Conservation (phyloP, 2,888 invertebrate species). For the Isotomurus palustris region DNA sequence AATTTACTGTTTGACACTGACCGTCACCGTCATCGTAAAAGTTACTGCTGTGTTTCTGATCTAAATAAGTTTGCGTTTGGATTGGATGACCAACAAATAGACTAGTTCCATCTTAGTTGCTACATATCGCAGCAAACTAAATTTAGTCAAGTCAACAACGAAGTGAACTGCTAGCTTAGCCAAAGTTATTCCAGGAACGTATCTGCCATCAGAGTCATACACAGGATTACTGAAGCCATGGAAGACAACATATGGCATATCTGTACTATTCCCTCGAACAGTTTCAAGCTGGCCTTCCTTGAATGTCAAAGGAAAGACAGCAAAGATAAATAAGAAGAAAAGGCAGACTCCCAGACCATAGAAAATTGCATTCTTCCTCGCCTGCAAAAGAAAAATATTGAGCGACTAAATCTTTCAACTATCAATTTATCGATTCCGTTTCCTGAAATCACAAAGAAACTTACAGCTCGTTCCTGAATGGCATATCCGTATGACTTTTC, state of each 20-base stretch:
- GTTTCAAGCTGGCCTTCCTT: neutral
- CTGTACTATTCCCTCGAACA: neutral
- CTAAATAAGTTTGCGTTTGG: too few relatives aligned
- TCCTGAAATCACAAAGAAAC: too few relatives aligned
- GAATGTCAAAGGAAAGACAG: neutral
- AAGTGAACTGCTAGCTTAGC: conserved; percentile 2
- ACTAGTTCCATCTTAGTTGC: conserved; percentile 11
- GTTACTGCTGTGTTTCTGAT: too few relatives aligned
- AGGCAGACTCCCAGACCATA: neutral
- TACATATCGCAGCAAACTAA: conserved; percentile 4
- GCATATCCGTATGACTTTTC: too few relatives aligned
- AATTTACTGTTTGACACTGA: too few relatives aligned
- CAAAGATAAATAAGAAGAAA: neutral
- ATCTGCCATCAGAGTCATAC: neutral
- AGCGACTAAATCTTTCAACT: too few relatives aligned
- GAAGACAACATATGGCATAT: neutral
- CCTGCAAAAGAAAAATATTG: neutral
- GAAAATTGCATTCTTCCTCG: neutral
- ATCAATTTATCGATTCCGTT: too few relatives aligned
- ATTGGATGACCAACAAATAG: neutral
- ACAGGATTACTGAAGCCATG: neutral
- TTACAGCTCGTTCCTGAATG: too few relatives aligned
- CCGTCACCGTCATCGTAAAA: too few relatives aligned
- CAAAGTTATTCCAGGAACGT: neutral
- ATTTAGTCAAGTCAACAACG: conserved; percentile 5